Evolutionary conservation across 1,140 invertebrate genomes (phyloP).

Genomic region (Brachionus paranguensis): DNA sequence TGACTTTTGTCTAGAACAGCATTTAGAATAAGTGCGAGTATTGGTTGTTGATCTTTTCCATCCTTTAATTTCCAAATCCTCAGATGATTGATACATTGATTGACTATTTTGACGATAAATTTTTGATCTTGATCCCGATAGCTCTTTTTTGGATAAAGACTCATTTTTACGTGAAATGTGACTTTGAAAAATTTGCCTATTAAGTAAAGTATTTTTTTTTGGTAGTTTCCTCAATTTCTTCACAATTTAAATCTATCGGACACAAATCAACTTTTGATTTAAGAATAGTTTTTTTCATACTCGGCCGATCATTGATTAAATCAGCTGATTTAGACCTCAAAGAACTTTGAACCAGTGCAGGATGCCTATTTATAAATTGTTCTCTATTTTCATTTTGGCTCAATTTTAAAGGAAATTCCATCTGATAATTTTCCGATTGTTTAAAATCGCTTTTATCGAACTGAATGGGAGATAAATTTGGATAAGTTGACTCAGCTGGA

Average conservation of each 20-base stretch:
- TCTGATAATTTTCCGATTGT: neutral
- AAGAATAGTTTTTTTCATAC: neutral
- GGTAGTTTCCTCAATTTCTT: neutral
- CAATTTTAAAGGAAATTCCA: neutral
- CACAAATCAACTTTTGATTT: neutral
- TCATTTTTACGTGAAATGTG: neutral
- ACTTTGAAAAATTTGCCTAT: neutral
- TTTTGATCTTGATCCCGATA: neutral
- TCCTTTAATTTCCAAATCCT: neutral
- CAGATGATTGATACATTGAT: neutral
- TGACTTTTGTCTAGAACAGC: conserved; percentile 4
- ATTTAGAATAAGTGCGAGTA: neutral
- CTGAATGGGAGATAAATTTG: neutral
- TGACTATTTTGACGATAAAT: conserved; percentile 1
- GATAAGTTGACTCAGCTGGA: neutral
- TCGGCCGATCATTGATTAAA: neutral
- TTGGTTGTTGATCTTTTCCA: neutral
- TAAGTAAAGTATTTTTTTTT: conserved; percentile 12
- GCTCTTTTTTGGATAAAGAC: neutral
- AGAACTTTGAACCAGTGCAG: neutral
- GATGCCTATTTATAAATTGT: neutral
- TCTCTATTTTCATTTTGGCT: neutral
- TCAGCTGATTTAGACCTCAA: conserved; percentile 11
- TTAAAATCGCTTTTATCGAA: neutral
- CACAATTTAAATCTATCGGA: neutral